Conservation (phyloP, 2,888 invertebrate species). For the Nomada fucata region DNA sequence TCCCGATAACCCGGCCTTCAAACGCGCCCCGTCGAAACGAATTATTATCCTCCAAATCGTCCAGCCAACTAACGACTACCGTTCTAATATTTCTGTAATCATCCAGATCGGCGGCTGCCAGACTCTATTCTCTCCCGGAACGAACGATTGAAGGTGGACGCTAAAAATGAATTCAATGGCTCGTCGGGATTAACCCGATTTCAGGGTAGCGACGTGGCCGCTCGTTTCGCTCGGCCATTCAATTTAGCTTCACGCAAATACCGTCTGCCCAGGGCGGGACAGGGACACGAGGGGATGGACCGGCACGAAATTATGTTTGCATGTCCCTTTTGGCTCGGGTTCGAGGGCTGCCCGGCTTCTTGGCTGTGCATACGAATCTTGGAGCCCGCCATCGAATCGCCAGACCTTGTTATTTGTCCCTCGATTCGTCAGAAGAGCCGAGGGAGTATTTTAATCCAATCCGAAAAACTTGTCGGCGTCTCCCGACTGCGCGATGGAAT, state of each 20-base stretch:
- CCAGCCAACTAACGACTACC: not conserved
- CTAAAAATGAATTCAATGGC: conserved; percentile 68
- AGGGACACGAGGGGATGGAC: conserved; percentile 6
- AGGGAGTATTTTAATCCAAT: conserved; percentile 34
- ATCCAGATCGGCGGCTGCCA: not conserved
- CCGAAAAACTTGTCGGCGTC: not conserved
- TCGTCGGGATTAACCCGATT: conserved; percentile 65
- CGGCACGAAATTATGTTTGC: conserved; percentile 59
- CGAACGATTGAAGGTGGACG: conserved; percentile 49
- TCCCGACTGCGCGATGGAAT: not conserved
- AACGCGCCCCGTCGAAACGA: not conserved
- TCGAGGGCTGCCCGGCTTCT: conserved; percentile 50
- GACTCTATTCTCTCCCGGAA: conserved; percentile 13
- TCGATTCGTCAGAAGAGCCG: conserved; percentile 20
- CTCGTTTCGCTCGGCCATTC: conserved; percentile 65
- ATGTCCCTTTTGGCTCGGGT: conserved; percentile 58
- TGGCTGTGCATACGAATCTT: conserved; percentile 58
- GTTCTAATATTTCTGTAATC: not conserved
- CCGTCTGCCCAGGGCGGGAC: conserved; percentile 23
- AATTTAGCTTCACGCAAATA: conserved; percentile 68
- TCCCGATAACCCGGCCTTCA: not conserved
- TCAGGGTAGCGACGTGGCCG: conserved; percentile 41
- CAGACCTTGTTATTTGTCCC: conserved; percentile 46
- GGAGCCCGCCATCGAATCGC: conserved; percentile 47
- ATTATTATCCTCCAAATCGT: not conserved